phyloP scores from a whole-genome alignment of 2,797 vertebrate genomes.

The Acanthornis magna region DNA sequence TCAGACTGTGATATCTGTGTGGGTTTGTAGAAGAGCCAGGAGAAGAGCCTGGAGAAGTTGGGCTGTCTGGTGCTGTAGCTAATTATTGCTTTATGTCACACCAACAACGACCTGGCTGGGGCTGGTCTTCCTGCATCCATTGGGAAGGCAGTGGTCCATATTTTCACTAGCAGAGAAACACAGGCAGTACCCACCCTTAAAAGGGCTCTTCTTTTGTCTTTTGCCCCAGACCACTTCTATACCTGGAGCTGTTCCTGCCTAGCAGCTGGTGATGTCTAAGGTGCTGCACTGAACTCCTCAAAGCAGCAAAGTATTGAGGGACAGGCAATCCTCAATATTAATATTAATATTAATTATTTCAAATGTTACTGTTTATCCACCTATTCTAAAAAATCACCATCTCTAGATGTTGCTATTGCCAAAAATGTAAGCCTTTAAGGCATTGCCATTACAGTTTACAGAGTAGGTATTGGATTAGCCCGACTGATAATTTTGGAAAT shows the following conservation, averaged over 20 bases:
- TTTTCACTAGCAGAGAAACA: neutral
- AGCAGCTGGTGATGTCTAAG: neutral
- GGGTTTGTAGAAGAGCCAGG: neutral
- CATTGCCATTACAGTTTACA: neutral
- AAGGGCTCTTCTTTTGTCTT: neutral
- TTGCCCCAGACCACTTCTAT: neutral
- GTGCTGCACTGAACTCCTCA: neutral
- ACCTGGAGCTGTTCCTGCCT: neutral
- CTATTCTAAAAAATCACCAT: neutral
- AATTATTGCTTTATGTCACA: fast-evolving
- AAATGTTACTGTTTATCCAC: neutral
- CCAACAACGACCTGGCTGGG: fast-evolving
- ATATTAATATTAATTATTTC: neutral
- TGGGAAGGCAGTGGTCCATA: neutral
- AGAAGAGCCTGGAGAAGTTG: neutral
- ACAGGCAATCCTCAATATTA: too few relatives aligned
- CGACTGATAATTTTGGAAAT: slow-evolving; percentile 1
- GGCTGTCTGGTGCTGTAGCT: neutral
- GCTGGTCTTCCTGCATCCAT: neutral
- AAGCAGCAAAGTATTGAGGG: neutral
- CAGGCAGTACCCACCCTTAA: neutral
- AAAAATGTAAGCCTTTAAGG: neutral
- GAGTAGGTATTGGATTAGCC: neutral
- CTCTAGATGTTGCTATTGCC: neutral
- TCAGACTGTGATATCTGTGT: neutral